These are phyloP conservation scores for Baryphthengus martii DNA, from an alignment of 2,113 vertebrate species.

Conservation along the genomic window DNA sequence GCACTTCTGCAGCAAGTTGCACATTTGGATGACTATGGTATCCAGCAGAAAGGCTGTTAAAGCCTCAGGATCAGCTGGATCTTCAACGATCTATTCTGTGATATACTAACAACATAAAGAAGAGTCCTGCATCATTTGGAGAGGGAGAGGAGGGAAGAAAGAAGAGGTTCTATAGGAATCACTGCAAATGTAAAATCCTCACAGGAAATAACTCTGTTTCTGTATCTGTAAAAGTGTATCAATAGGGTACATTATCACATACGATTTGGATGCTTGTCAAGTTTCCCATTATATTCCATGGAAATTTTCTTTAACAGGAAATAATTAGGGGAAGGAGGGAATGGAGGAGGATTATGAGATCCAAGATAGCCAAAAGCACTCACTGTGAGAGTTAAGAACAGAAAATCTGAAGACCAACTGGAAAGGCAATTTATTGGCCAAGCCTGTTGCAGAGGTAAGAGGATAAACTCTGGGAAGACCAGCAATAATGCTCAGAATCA, in stretches of 20 bases:
- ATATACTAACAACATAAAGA: background rate
- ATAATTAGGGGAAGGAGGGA: background rate
- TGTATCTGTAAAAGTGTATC: background rate
- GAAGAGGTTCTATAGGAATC: background rate
- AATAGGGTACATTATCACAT: background rate
- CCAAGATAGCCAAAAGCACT: background rate
- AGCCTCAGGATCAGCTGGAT: background rate
- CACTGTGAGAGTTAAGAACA: background rate
- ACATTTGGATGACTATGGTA: background rate
- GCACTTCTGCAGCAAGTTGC: background rate
- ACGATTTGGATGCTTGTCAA: background rate
- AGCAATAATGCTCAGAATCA: background rate
- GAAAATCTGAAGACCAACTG: background rate
- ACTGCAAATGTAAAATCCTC: background rate
- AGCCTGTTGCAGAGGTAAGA: background rate
- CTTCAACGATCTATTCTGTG: background rate
- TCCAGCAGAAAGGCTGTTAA: background rate
- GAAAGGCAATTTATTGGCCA: background rate
- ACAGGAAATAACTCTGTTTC: background rate
- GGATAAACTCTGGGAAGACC: background rate
- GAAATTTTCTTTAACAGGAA: background rate
- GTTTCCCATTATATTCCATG: background rate
- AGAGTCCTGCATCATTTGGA: background rate
- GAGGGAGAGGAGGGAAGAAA: background rate
- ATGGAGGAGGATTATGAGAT: background rate